Conservation (phyloP, 2,888 invertebrate genomes). For the Dorcus hopei region DNA sequence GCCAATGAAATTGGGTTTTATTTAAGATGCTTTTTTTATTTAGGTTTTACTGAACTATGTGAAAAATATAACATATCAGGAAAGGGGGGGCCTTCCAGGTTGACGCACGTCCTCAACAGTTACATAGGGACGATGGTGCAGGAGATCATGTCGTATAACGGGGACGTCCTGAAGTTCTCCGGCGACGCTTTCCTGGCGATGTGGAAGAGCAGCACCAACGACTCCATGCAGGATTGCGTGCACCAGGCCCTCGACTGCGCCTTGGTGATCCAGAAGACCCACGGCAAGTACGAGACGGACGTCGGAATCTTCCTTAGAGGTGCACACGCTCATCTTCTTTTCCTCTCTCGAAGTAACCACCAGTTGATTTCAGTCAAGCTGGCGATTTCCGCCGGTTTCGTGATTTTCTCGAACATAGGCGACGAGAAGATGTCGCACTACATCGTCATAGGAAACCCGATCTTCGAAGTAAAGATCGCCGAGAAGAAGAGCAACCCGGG, state of each 20-base stretch:
- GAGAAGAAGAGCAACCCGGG: constrained; percentile 56
- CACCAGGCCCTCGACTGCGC: constrained; percentile 66
- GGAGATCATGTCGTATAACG: constrained; percentile 62
- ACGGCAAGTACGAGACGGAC: constrained; percentile 61
- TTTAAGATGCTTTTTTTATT: neutral
- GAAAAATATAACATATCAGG: constrained; percentile 65
- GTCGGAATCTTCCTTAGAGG: constrained; percentile 60
- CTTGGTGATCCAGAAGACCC: constrained; percentile 63
- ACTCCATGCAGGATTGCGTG: constrained; percentile 59
- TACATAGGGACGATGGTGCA: constrained; percentile 72
- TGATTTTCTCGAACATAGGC: constrained; percentile 59
- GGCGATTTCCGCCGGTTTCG: constrained; percentile 60
- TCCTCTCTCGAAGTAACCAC: neutral
- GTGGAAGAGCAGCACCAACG: constrained; percentile 58
- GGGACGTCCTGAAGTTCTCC: constrained; percentile 66
- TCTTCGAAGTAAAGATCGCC: constrained; percentile 58
- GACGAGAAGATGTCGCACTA: constrained; percentile 54
- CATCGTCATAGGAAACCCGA: constrained; percentile 60
- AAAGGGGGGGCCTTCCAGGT: constrained; percentile 65
- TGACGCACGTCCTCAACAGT: constrained; percentile 66
- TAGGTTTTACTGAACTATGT: constrained; percentile 63
- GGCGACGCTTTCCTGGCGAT: constrained; percentile 66
- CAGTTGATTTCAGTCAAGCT: constrained; percentile 54
- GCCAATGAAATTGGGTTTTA: no score
- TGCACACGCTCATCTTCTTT: constrained; percentile 30